A percentile compares a stretch with the other conserved stretches of the same genome.
These are phyloP conservation scores for Pitangus sulphuratus DNA, from an alignment of 2,797 vertebrate species.

Conservation along the genomic window DNA sequence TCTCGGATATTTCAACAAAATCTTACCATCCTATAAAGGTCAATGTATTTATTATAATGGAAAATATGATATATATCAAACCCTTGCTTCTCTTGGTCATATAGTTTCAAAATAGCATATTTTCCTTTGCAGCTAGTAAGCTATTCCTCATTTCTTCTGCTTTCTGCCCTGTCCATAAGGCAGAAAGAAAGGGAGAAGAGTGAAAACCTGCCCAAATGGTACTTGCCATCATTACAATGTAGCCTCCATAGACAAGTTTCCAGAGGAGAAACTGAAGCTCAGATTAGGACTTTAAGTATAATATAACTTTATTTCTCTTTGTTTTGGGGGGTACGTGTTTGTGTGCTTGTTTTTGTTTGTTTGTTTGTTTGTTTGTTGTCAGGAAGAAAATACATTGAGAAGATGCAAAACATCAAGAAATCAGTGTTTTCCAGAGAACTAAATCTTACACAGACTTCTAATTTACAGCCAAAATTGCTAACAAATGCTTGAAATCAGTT, in stretches of 20 bases:
- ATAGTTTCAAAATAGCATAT: neutral
- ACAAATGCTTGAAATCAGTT: neutral
- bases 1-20: neutral
- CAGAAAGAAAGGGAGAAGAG: neutral
- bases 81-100: neutral
- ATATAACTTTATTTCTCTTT: neutral
- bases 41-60: neutral
- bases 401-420: neutral
- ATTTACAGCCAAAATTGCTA: neutral
- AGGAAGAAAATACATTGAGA: conserved; percentile 41
- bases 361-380: neutral
- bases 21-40: neutral
- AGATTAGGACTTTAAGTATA: neutral
- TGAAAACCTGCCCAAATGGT: neutral
- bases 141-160: neutral
- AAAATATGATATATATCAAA: neutral
- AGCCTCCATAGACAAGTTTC: neutral
- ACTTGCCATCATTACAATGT: neutral
- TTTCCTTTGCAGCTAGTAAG: neutral
- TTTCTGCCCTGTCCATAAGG: neutral
- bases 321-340: neutral
- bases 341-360: neutral
- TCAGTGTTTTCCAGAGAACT: neutral
- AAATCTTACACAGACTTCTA: neutral
- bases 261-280: neutral